These are phyloP conservation scores for Microtus pennsylvanicus DNA, from an alignment of 2,113 vertebrate genomes.

Conservation along the genomic window DNA sequence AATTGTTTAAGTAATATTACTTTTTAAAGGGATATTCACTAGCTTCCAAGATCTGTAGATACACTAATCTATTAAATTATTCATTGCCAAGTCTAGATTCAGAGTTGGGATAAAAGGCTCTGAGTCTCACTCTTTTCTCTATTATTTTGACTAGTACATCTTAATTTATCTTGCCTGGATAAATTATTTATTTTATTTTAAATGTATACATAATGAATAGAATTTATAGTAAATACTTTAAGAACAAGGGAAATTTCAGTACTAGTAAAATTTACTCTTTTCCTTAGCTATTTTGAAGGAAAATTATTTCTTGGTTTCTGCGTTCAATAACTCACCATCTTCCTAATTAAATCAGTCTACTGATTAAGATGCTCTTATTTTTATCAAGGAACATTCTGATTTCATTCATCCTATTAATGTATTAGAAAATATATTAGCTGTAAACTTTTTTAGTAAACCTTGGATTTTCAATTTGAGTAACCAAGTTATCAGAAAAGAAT, in stretches of 20 bases:
- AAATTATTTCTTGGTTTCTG: not conserved
- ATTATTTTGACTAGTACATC: not conserved
- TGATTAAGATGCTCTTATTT: not conserved
- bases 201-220: not conserved
- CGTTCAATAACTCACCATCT: not conserved
- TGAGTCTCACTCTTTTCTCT: not conserved
- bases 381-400: not conserved
- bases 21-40: not conserved
- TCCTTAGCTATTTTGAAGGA: not conserved
- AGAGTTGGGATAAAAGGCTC: not conserved
- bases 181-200: not conserved
- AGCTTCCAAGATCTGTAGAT: not conserved
- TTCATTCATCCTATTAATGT: not conserved
- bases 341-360: not conserved
- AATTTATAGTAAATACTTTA: not conserved
- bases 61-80: not conserved
- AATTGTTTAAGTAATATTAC: not conserved
- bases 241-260: not conserved
- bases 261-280: not conserved
- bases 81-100: not conserved
- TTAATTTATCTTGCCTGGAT: not conserved
- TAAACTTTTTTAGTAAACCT: not conserved
- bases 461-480: not conserved
- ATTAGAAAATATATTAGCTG: not conserved
- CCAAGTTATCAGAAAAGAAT: not conserved